Evolutionary conservation across 2,113 vertebrate species (phyloP), one percentile per base, ranked within the genome.

Genomic region (Ameiurus melas): DNA sequence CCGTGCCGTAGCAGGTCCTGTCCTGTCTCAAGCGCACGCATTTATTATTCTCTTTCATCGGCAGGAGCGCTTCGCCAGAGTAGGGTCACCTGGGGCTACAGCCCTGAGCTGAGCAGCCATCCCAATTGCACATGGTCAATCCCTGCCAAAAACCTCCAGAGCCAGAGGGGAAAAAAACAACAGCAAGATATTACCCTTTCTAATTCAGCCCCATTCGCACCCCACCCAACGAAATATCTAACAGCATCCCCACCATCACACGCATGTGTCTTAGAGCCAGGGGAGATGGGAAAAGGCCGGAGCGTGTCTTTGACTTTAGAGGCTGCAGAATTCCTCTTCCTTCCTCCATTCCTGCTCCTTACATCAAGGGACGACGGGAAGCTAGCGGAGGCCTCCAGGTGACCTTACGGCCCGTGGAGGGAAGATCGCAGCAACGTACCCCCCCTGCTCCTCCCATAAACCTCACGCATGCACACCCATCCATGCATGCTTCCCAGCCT

Each of bases 401-500:
- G 84, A 90, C 80, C 86, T 78, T 19, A 58, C 27, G 43, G 86
- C 83, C 79, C 51, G 10, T 51, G 81, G 84, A 87, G 86, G 55
- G 84, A 87, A 88, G 80, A 62, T 17, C 70, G 87, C 79, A 84
- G 71, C 85, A 87, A 66, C 36, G 64, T 80, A 47, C 60, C 8
- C 58, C 66, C 68, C 68, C 75, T 12, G 14, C 30, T 25, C 57
- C 16, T 22, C 58, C 86, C 51, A 82, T 60, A 88, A 87, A 85
- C 86, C 89, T 85, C 85, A 85, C 53, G 70, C 86, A 84, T 84
- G 86, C 89, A 89, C 86, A 87, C 68, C 75, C 62, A 89, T 89
- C 91, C 90, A 89, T 88, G 89, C 92, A 91, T 93, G 92, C 90
- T 86, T 92, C 91, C 88, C 90, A 86, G 89, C 92, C 94, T 95